A percentile compares a stretch with the other conserved stretches of the same genome.
Conservation (phyloP, 2,797 vertebrate species). For the Loriculus beryllinus region DNA sequence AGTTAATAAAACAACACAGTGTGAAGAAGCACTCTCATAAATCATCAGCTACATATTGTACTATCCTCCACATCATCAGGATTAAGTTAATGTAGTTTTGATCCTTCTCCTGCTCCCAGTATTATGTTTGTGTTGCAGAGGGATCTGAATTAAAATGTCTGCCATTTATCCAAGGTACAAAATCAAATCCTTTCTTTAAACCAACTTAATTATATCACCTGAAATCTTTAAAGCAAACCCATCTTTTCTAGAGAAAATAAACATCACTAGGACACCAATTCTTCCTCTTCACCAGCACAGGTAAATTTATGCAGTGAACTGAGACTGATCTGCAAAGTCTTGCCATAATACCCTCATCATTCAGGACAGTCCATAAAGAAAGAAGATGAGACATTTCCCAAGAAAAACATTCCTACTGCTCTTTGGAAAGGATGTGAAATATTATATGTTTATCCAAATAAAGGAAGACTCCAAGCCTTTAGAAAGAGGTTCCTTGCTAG, state of each 20-base stretch:
- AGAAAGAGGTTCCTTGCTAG: not conserved
- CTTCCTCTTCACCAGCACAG: not conserved
- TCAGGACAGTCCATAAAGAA: not conserved
- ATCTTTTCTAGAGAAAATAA: not conserved
- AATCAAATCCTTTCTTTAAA: not conserved
- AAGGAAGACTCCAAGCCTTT: not conserved
- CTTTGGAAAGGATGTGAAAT: not conserved
- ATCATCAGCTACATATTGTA: not conserved
- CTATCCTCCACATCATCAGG: not conserved
- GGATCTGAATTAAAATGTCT: not conserved
- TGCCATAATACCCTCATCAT: not conserved
- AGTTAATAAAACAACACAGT: not conserved
- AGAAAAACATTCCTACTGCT: not conserved
- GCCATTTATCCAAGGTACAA: not conserved
- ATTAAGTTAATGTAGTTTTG: not conserved
- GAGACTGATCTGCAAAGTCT: not conserved
- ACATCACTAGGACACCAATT: not conserved
- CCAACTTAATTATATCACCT: not conserved
- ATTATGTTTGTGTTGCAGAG: not conserved
- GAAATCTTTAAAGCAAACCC: not conserved
- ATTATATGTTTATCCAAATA: not conserved
- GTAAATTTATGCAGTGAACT: not conserved
- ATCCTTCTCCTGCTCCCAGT: not conserved
- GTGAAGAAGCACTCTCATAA: not conserved
- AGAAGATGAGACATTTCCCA: not conserved